phyloP scores from a whole-genome alignment of 2,113 vertebrate species.

The Bubalus kerabau region DNA sequence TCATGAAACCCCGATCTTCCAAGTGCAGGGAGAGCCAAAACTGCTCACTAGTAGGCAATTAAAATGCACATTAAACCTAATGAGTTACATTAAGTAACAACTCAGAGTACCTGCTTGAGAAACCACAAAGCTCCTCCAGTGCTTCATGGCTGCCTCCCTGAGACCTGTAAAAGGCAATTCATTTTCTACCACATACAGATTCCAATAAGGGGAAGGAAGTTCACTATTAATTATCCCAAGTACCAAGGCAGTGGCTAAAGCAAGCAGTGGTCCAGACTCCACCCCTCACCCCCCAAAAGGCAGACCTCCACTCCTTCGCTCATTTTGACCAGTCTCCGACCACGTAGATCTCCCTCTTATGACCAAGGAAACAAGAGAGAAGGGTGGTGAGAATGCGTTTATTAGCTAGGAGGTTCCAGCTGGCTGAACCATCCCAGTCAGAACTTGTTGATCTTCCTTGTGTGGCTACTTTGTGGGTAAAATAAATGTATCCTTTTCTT shows the following conservation, averaged over 20 bases:
- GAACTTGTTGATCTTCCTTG: background rate
- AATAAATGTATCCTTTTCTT: background rate
- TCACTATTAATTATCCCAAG: background rate
- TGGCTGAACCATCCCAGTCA: background rate
- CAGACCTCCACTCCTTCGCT: background rate
- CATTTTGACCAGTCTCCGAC: fast-evolving
- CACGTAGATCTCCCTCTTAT: background rate
- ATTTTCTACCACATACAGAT: background rate
- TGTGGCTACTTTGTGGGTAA: background rate
- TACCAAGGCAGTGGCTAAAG: background rate
- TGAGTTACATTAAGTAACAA: slow-evolving; percentile 35
- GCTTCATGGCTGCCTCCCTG: background rate
- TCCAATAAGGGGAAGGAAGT: background rate
- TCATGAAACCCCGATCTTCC: slow-evolving; percentile 19
- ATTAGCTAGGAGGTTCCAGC: background rate
- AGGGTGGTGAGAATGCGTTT: fast-evolving
- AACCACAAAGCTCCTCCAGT: background rate
- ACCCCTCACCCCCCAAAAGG: background rate
- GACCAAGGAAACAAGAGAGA: background rate
- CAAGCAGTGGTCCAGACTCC: background rate
- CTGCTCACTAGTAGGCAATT: background rate
- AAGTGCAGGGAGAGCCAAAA: slow-evolving; percentile 17
- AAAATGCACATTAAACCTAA: slow-evolving; percentile 29
- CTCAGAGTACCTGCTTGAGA: slow-evolving; percentile 8
- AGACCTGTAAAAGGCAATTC: background rate